Base-by-base conservation (phyloP, 2,113 vertebrate genomes). In the Dicentrarchus labrax region DNA sequence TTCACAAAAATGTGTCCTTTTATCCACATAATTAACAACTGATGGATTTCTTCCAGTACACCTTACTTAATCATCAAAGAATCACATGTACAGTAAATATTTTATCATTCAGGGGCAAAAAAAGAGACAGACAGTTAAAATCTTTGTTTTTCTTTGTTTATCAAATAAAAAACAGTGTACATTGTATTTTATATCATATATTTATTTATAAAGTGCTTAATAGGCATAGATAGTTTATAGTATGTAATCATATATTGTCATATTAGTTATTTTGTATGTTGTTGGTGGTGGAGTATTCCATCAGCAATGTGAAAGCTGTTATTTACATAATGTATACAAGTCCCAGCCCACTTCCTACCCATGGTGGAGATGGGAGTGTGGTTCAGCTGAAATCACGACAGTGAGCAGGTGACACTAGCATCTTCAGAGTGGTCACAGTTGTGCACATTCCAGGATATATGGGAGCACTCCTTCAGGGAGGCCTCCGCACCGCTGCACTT, bases 341-440 rank as follows among this genome's bases (percentile, higher is more conserved):
- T 96, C 92, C 92, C 61, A 77, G 15, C 70, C 50, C 71, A 71
- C 89, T 68, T 87, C 67, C 66, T 64, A 13, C 64, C 47, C 72
- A 73, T 24, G 57, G 16, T 71, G 51, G 67, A 70, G 70, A 41
- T 61, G 72, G 83, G 72, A 59, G 72, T 39, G 70, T 72, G 67
- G 36, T 65, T 79, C 38, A 71, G 83, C 81, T 85, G 10, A 51
- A 93, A 93, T 97, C 96, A 97, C 76, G 87, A 95, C 70, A 92
- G 82, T 17, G 85, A 78, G 86, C 98, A 99, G 67, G 89, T 93
- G 69, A 96, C 97, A 0, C 97, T 93, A 0, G 97, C 98, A 1
- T 99, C 98, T 83, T 99, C 98, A 0, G 95, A 94, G 92, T 99
- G 98, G 91, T 98, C 96, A 21, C 98, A 99, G 94, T 99, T 99